A percentile compares a stretch with the other conserved stretches of the same genome.
These are phyloP conservation scores for Drosophila testacea DNA, from an alignment of 2,888 invertebrate species.

Conservation along the genomic window DNA sequence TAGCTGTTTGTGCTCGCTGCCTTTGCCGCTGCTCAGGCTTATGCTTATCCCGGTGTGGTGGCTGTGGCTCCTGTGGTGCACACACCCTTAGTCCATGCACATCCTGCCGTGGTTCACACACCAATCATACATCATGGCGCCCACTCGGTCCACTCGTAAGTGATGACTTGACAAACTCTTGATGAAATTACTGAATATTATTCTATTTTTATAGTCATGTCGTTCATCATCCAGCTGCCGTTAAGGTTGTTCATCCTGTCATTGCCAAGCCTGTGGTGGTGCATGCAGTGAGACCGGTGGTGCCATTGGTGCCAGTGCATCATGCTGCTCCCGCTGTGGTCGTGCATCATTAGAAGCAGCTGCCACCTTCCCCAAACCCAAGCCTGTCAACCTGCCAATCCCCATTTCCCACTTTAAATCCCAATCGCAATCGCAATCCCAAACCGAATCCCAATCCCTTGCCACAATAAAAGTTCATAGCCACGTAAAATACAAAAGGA, in stretches of 20 bases:
- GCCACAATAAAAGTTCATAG: conserved; percentile 69
- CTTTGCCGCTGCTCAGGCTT: conserved; percentile 74
- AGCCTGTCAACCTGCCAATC: conserved; percentile 6
- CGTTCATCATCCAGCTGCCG: conserved; percentile 85
- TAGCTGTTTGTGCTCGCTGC: conserved; percentile 83
- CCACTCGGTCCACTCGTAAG: conserved; percentile 82
- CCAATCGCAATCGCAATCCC: background rate
- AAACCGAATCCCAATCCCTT: conserved; percentile 19
- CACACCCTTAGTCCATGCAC: conserved; percentile 57
- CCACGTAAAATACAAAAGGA: conserved; percentile 43
- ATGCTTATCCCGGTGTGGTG: conserved; percentile 83
- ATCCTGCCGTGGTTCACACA: conserved; percentile 70
- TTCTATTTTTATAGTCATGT: conserved; percentile 68
- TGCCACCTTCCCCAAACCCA: background rate
- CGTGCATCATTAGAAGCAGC: conserved; percentile 79
- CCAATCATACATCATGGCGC: conserved; percentile 81
- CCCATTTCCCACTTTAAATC: conserved; percentile 5
- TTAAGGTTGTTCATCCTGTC: conserved; percentile 79
- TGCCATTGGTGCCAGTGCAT: conserved; percentile 82
- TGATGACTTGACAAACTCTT: conserved; percentile 5
- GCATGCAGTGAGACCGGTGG: conserved; percentile 71
- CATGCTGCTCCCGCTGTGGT: conserved; percentile 82
- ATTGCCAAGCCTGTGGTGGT: conserved; percentile 78
- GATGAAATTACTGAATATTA: background rate
- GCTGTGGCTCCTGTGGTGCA: conserved; percentile 83